Evolutionary conservation across 1,140 invertebrate species (phyloP), one percentile per base, ranked within the genome.

Genomic region (Laupala kohalensis): DNA sequence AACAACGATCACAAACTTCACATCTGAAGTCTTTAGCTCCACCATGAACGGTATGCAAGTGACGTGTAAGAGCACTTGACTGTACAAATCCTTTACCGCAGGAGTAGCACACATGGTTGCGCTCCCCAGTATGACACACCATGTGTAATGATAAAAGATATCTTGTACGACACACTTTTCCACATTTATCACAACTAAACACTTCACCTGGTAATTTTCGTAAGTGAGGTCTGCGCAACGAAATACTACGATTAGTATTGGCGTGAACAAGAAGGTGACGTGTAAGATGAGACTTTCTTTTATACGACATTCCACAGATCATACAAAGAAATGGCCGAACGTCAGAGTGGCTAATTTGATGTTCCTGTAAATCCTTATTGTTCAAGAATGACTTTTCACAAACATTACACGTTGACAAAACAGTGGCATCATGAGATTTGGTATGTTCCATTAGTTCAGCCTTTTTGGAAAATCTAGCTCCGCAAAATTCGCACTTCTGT

Each of bases 21-120:
- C 85, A 86, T 0, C 80, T 74, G 73, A 85, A 84, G 70, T 86
- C 85, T 73, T 86, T 86, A 0, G 86, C 82, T 0, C 84, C 81
- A 63, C 86, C 84, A 75, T 90, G 89, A 0, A 88, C 87, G 69
- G 87, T 85, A 19, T 83, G 82, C 25, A 88, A 69, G 76, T 90
- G 89, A n/a, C 86, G 79, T 6, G 82, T 81, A n/a, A 89, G 77
- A 6, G 87, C 87, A 77, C 85, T 83, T 2, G 84, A 84, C 23
- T 88, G 84, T 25, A 87, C 81, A 78, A 92, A 93, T 70, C 87
- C 86, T 77, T 90, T 91, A 0, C 88, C 89, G 77, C 90, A 92
- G 1, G 89, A 78, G 72, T 87, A 85, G 76, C 91, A 93, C 28
- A 85, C 81, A 73, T 85, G 88, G 0, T 87, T 87, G 64, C 87